phyloP scores from a whole-genome alignment of 2,888 invertebrate genomes.

The Lasioglossum vierecki region DNA sequence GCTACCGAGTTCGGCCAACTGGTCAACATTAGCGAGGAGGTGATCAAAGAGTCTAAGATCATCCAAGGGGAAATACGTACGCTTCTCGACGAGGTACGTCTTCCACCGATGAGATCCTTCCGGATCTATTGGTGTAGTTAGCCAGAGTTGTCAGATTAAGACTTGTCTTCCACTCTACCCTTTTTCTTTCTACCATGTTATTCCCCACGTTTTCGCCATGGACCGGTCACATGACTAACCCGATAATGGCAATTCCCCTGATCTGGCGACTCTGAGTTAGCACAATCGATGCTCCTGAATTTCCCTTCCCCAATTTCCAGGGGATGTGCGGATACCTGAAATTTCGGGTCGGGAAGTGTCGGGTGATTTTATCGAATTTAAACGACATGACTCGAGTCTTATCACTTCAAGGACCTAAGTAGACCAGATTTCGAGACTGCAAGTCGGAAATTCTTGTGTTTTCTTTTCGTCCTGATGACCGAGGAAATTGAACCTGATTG shows the following conservation, averaged over 20 bases:
- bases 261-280: not conserved
- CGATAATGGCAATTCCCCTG: not conserved
- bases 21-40: slow-evolving; percentile 86
- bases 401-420: not conserved
- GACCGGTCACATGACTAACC: too few relatives aligned
- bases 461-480: not conserved
- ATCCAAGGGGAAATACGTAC: slow-evolving; percentile 89
- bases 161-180: too few relatives aligned
- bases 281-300: too few relatives aligned
- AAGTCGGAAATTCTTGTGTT: not conserved
- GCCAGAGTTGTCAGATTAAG: not conserved
- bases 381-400: not conserved
- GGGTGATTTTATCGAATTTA: not conserved
- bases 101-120: slow-evolving; percentile 21
- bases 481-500: not conserved
- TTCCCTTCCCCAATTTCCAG: too few relatives aligned
- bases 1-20: slow-evolving; percentile 80
- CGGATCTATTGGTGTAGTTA: slow-evolving; percentile 22
- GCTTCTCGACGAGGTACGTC: slow-evolving; percentile 88
- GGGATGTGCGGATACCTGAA: not conserved
- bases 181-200: too few relatives aligned
- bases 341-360: not conserved
- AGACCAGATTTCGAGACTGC: not conserved
- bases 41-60: slow-evolving; percentile 86
- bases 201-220: too few relatives aligned